These are phyloP conservation scores for Phorcus lineatus DNA, from an alignment of 2,888 invertebrate species.

Conservation along the genomic window DNA sequence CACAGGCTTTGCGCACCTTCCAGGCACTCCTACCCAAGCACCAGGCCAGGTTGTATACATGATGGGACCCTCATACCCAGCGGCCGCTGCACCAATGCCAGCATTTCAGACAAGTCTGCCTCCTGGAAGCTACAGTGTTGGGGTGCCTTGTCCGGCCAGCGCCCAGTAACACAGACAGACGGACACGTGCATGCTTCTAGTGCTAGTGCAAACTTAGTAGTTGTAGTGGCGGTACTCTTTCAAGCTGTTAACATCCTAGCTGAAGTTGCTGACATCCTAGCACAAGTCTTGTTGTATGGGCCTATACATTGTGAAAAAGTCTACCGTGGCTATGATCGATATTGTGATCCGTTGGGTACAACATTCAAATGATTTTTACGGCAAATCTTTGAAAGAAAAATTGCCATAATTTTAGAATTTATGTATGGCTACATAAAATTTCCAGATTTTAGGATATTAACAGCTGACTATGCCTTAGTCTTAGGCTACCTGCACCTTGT, in stretches of 20 bases:
- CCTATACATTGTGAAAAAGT: too few relatives aligned
- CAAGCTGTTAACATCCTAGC: too few relatives aligned
- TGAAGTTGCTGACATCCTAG: too few relatives aligned
- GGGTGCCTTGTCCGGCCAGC: slow-evolving; percentile 9
- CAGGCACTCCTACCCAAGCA: slow-evolving; percentile 32
- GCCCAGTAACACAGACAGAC: slow-evolving; percentile 10
- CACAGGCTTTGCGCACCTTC: slow-evolving; percentile 42
- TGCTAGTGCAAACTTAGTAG: background rate
- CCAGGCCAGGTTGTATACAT: slow-evolving; percentile 45
- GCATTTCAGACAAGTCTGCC: slow-evolving; percentile 14
- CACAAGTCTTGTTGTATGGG: too few relatives aligned
- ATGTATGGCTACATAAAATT: background rate
- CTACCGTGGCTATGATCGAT: too few relatives aligned
- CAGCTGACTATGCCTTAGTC: background rate
- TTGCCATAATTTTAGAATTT: background rate
- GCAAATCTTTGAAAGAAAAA: background rate
- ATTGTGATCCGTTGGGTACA: too few relatives aligned
- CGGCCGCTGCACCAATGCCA: background rate
- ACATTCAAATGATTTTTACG: background rate
- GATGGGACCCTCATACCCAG: slow-evolving; percentile 33
- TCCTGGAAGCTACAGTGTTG: slow-evolving; percentile 5
- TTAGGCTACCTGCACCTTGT: background rate
- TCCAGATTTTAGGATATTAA: slow-evolving; percentile 5
- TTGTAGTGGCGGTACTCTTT: too few relatives aligned
- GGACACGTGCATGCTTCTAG: background rate